These are phyloP conservation scores for Ptychodera flava DNA, from an alignment of 35 echinoderm and acorn worm species.

Conservation along the genomic window DNA sequence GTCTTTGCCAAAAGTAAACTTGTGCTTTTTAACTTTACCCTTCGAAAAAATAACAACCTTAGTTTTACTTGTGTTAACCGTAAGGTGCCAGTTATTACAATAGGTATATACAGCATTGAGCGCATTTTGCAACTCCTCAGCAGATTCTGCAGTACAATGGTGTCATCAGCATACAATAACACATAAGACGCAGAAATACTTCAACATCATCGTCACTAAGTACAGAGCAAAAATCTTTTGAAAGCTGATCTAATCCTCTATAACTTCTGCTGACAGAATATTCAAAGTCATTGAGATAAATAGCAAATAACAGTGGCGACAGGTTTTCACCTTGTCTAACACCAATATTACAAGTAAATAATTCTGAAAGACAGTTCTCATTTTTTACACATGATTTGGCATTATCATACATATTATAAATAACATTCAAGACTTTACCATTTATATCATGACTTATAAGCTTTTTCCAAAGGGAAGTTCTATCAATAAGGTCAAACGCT, in stretches of 20 bases:
- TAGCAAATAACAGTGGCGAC: conserved; percentile 51
- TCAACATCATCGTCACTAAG: conserved; percentile 43
- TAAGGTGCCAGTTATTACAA: conserved; percentile 29
- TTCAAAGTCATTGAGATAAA: conserved; percentile 57
- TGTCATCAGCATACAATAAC: conserved; percentile 29
- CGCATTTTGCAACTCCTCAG: conserved; percentile 12
- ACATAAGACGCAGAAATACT: conserved; percentile 24
- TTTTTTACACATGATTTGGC: conserved; percentile 47
- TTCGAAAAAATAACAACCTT: too few species aligned
- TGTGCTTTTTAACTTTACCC: too few species aligned
- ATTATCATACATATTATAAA: conserved; percentile 30
- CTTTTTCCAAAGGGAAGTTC: conserved; percentile 41
- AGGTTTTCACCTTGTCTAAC: conserved; percentile 46
- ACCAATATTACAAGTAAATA: conserved; percentile 47
- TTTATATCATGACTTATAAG: conserved; percentile 35
- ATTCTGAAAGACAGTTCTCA: conserved; percentile 18
- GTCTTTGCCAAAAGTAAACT: too few species aligned
- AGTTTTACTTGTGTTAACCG: neutral
- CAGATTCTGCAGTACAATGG: conserved; percentile 6
- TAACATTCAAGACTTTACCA: conserved; percentile 58
- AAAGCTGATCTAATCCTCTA: conserved; percentile 12
- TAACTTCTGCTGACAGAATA: conserved; percentile 28
- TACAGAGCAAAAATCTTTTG: neutral
- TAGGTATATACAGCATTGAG: conserved; percentile 7
- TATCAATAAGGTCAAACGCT: conserved; percentile 49